Percentiles rank a stretch among this genome's conserved stretches.
Conservation (phyloP, 2,888 invertebrate genomes). For the Drosophila pseudotalamancana region DNA sequence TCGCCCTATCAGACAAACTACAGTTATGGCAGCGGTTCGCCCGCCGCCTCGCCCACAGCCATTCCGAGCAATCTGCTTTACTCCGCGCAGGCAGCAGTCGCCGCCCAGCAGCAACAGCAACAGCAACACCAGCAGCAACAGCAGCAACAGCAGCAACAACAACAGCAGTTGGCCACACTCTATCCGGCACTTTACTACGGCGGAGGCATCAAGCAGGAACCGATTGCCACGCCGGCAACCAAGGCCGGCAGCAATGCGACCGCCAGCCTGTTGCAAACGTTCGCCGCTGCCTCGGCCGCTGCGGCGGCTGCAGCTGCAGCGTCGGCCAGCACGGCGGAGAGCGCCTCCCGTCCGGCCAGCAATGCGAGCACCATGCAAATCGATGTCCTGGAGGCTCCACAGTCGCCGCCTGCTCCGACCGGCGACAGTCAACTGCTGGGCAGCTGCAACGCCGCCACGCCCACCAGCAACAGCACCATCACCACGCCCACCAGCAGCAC, state of each 20-base stretch:
- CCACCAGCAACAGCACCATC: constrained; percentile 32
- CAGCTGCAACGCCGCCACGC: constrained; percentile 20
- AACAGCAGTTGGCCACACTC: constrained; percentile 58
- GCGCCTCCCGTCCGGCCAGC: constrained; percentile 50
- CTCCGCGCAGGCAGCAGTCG: constrained; percentile 46
- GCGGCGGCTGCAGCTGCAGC: constrained; percentile 36
- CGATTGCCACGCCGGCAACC: constrained; percentile 23
- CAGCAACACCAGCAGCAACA: no score
- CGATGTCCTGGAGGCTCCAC: constrained; percentile 49
- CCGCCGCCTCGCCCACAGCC: constrained; percentile 66
- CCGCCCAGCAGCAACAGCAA: constrained; percentile 52
- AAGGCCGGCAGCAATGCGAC: constrained; percentile 35
- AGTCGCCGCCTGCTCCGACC: constrained; percentile 42
- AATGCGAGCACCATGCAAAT: constrained; percentile 69
- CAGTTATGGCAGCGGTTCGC: constrained; percentile 79
- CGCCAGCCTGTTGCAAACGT: constrained; percentile 36
- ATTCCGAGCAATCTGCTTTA: constrained; percentile 58
- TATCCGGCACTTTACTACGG: constrained; percentile 73
- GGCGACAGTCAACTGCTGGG: background rate
- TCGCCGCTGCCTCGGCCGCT: constrained; percentile 47
- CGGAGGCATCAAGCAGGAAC: constrained; percentile 64
- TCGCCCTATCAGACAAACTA: constrained; percentile 82
- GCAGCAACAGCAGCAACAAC: constrained; percentile 47
- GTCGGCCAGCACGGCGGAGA: constrained; percentile 20
- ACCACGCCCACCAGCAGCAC: constrained; percentile 46